A percentile compares a stretch with the other conserved stretches of the same genome.
These are phyloP conservation scores for Chrysolina americana DNA, from an alignment of 2,888 invertebrate species.

Conservation along the genomic window DNA sequence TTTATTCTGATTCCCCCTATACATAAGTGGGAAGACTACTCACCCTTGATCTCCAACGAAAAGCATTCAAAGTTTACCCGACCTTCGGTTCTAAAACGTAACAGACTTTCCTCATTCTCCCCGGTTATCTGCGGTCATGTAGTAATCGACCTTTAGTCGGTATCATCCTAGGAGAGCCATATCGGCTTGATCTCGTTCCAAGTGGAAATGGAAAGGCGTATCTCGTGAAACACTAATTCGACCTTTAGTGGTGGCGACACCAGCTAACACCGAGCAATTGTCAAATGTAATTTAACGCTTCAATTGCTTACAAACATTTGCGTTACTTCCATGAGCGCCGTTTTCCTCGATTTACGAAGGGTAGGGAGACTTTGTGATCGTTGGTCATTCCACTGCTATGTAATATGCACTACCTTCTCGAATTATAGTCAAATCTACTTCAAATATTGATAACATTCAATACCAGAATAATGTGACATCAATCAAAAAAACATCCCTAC, in stretches of 20 bases:
- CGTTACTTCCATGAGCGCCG: constrained; percentile 38
- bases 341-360: background rate
- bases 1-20: no score
- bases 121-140: constrained; percentile 1
- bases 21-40: no score
- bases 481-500: no score
- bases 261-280: constrained; percentile 60
- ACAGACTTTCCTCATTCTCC: constrained; percentile 13
- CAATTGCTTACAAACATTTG: constrained; percentile 61
- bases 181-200: constrained; percentile 60
- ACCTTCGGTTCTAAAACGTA: background rate
- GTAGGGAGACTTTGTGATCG: background rate
- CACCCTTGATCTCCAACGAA: background rate
- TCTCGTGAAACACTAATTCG: constrained; percentile 45
- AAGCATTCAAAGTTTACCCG: background rate
- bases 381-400: no score
- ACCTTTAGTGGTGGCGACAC: constrained; percentile 51
- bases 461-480: no score
- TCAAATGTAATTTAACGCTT: constrained; percentile 67
- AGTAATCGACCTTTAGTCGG: constrained; percentile 35
- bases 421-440: no score
- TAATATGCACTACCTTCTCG: no score
- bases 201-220: constrained; percentile 43
- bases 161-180: constrained; percentile 59
- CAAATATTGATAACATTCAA: no score